Percentiles rank a stretch among this genome's conserved stretches.
Conservation (phyloP, 2,888 invertebrate genomes). For the Iselma pallidipennis region DNA sequence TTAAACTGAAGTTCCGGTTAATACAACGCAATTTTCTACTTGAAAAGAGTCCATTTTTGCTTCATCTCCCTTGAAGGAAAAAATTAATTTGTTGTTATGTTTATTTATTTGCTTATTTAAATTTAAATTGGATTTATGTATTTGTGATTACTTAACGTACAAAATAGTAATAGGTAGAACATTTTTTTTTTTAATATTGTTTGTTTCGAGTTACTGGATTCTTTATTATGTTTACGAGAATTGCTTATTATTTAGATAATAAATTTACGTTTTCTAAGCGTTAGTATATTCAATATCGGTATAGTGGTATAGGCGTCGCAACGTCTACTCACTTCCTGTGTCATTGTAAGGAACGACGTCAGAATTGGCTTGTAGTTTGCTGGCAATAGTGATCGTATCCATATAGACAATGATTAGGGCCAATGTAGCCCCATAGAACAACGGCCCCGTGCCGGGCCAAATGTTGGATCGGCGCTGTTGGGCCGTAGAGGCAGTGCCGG, state of each 20-base stretch:
- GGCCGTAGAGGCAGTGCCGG: slow-evolving; percentile 41
- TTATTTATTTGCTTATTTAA: neutral
- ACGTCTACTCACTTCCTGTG: slow-evolving; percentile 33
- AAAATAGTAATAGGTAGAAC: no score
- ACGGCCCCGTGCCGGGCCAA: slow-evolving; percentile 35
- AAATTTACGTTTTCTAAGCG: neutral
- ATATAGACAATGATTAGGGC: slow-evolving; percentile 24
- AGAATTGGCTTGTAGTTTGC: slow-evolving; percentile 25
- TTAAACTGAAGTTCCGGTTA: no score
- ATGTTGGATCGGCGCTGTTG: slow-evolving; percentile 40
- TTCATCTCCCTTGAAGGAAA: neutral
- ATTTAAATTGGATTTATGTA: neutral
- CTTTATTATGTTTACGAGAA: neutral
- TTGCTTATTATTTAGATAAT: neutral
- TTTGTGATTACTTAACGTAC: neutral
- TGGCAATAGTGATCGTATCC: slow-evolving; percentile 22
- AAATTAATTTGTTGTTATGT: no score
- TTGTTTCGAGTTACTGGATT: no score
- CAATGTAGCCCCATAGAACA: slow-evolving; percentile 29
- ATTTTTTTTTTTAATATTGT: neutral
- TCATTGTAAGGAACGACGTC: slow-evolving; percentile 26
- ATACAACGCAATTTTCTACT: no score
- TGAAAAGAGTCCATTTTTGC: neutral
- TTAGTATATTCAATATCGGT: neutral
- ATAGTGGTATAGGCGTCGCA: neutral